These are phyloP conservation scores for Temnopleurus reevesii DNA, from an alignment of 53 echinoderm and acorn worm genomes.

Conservation along the genomic window DNA sequence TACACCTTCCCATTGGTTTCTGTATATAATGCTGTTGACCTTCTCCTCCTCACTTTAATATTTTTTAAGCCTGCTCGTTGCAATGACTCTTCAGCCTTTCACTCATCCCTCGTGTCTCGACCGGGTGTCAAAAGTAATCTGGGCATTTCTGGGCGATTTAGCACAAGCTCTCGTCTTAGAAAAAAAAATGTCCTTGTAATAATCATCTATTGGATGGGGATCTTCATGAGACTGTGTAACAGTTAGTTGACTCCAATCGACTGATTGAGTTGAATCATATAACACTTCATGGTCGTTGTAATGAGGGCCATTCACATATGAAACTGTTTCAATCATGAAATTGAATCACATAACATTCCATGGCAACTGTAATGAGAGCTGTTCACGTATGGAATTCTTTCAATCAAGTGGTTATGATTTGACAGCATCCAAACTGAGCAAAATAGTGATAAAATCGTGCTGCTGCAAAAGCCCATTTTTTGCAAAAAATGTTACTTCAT, in stretches of 20 bases:
- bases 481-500: no score
- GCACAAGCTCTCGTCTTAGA: background rate
- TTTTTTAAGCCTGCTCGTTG: no score
- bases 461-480: no score
- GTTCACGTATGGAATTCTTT: slow-evolving; percentile 3
- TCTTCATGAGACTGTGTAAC: background rate
- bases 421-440: no score
- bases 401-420: no score
- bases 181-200: background rate
- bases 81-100: background rate
- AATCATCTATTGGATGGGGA: background rate
- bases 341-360: background rate
- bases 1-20: no score
- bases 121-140: slow-evolving; percentile 36
- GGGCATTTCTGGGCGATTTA: slow-evolving; percentile 24
- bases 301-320: slow-evolving; percentile 10
- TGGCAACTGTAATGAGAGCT: slow-evolving; percentile 12
- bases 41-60: no score
- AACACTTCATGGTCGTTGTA: background rate
- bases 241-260: background rate
- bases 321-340: no score
- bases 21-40: no score
- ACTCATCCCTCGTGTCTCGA: background rate
- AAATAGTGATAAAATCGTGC: no score
- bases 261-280: slow-evolving; percentile 20